Evolutionary conservation across 2,888 invertebrate genomes (phyloP).

Genomic region (Machimus rusticus): DNA sequence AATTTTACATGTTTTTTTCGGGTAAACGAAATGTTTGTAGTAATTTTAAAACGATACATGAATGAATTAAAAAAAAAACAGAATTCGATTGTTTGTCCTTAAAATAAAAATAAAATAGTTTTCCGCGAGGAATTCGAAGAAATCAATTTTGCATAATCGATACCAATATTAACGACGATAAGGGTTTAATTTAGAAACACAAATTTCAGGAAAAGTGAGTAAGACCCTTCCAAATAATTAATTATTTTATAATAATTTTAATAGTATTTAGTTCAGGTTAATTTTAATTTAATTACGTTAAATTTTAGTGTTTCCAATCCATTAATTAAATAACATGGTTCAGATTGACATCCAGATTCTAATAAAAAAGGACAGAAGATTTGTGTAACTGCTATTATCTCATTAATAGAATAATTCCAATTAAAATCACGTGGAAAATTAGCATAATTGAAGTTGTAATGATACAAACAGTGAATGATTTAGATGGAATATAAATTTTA

Average conservation of each 20-base stretch:
- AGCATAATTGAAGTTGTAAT: not conserved
- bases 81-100: not conserved
- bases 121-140: not conserved
- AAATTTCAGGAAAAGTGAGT: not conserved
- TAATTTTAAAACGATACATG: not conserved
- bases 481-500: too few species aligned
- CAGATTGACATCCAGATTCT: too few species aligned
- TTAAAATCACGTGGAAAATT: not conserved
- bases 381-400: not conserved
- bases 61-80: not conserved
- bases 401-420: not conserved
- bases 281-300: not conserved
- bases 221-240: not conserved
- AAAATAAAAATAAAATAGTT: not conserved
- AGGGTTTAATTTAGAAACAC: not conserved
- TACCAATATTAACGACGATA: not conserved
- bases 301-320: not conserved
- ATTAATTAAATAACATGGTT: not conserved
- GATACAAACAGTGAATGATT: too few species aligned
- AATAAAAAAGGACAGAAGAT: not conserved
- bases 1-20: not conserved
- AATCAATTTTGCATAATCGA: not conserved
- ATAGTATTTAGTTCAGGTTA: not conserved
- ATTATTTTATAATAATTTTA: not conserved
- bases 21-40: not conserved